Conservation (phyloP, 2,888 invertebrate genomes). For the Colletes collaris region DNA sequence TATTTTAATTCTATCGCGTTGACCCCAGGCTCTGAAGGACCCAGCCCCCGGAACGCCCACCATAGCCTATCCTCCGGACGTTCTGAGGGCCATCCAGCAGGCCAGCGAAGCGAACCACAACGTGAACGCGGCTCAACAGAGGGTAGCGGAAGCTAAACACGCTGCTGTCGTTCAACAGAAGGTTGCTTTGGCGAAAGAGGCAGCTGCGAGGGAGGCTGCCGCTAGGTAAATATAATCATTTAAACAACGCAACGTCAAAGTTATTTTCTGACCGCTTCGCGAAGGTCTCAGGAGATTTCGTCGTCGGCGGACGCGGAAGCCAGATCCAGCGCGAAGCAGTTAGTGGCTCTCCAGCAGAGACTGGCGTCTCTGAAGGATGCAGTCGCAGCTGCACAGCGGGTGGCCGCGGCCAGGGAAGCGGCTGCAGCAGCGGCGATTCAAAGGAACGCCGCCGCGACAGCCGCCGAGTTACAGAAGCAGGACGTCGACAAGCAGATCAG, state of each 20-base stretch:
- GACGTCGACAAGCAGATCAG: constrained; percentile 81
- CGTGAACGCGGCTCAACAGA: constrained; percentile 89
- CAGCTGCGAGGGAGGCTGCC: constrained; percentile 85
- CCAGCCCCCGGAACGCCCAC: constrained; percentile 75
- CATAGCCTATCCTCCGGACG: constrained; percentile 86
- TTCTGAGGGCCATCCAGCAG: constrained; percentile 88
- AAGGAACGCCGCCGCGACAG: constrained; percentile 88
- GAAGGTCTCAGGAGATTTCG: constrained; percentile 79
- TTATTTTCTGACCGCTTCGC: no score
- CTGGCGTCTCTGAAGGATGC: constrained; percentile 88
- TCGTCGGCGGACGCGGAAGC: constrained; percentile 79
- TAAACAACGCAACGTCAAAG: no score
- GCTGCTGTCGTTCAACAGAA: constrained; percentile 89
- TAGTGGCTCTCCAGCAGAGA: constrained; percentile 86
- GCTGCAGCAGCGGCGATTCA: constrained; percentile 90
- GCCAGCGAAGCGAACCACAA: constrained; percentile 90
- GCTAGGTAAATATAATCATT: constrained; percentile 69
- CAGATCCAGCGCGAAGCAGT: constrained; percentile 86
- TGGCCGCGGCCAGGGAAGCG: constrained; percentile 89
- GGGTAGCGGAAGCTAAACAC: constrained; percentile 89
- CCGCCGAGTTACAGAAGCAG: constrained; percentile 87
- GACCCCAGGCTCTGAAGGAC: constrained; percentile 73
- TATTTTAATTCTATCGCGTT: background rate
- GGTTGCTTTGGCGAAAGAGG: constrained; percentile 89
- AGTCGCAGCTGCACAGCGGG: constrained; percentile 89